Base-by-base conservation (phyloP, 2,888 invertebrate species). In the Morpho deidamia region DNA sequence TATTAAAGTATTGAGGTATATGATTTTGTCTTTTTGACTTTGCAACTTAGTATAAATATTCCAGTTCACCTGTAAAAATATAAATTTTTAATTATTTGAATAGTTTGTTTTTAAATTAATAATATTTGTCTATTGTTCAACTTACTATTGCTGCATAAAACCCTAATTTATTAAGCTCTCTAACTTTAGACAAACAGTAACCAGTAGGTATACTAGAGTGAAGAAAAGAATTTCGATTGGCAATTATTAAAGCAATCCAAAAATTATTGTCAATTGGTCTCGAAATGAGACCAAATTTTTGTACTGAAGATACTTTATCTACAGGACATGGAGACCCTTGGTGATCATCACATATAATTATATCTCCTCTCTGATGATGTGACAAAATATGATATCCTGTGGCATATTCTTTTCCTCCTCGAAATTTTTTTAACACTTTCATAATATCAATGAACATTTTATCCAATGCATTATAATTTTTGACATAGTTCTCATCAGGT, bases 291-390 rank as follows among this genome's bases (percentile, higher is more conserved):
- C 93, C 93, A 66, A 91, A 90, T 44, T 86, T 75, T 61, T 88
- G 81, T 41, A 78, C 71, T 7, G 85, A 76, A 70, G 92, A 92
- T 12, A 76, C 75, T 8, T 77, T 61, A 9, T 80, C 76, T 38
- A 92, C 72, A 12, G 90, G 73, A 12, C 93, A 71, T 37, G 91
- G 79, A 2, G 77, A 80, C 9, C 91, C 91, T 34, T 75, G 65
- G 35, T 70, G 72, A 68, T 93, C 89, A 65, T 92, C 86, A 63
- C 92, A 92, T 51, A 94, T 68, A 11, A 94, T 79, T 33, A 94
- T 70, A 76, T 94, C 93, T 70, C 92, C 90, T 74, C 91, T 90
- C 62, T 91, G 85, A 70, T 91, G 93, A 66, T 95, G 94, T 8
- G 95, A 93, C 59, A 96, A 70, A 58, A 95, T 77, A 71, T 94